Evolutionary conservation across 2,797 vertebrate species (phyloP).

Genomic region (Enteromius fasciolatus): DNA sequence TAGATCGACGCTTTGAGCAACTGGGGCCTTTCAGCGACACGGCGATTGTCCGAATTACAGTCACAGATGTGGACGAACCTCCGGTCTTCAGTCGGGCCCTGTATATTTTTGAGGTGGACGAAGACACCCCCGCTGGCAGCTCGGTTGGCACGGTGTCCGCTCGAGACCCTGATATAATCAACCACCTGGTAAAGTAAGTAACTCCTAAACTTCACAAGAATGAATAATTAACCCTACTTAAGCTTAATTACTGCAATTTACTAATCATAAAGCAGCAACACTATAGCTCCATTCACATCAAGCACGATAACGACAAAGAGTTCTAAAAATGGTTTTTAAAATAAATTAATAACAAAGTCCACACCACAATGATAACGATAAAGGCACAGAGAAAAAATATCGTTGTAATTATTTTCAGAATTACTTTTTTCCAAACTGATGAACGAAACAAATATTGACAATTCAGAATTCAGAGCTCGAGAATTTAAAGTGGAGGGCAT

Average conservation of each 20-base stretch:
- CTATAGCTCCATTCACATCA: too few relatives aligned
- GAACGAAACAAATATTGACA: too few relatives aligned
- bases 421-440: too few relatives aligned
- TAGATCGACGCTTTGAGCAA: conserved; percentile 87
- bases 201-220: conserved; percentile 1
- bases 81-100: conserved; percentile 86
- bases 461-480: too few relatives aligned
- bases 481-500: too few relatives aligned
- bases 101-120: conserved; percentile 94
- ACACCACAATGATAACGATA: too few relatives aligned
- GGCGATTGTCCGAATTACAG: conserved; percentile 86
- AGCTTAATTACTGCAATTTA: background rate
- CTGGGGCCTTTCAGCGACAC: conserved; percentile 93
- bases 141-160: conserved; percentile 90
- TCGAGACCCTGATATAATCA: conserved; percentile 87
- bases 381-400: too few relatives aligned
- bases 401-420: too few relatives aligned
- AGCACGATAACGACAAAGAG: too few relatives aligned
- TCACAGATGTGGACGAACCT: conserved; percentile 91
- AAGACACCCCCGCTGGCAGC: conserved; percentile 89
- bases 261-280: background rate
- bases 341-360: too few relatives aligned
- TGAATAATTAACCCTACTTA: background rate
- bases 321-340: too few relatives aligned
- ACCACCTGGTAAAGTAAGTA: conserved; percentile 89